Base-by-base conservation (phyloP, 1,140 invertebrate genomes). In the Brachionus asplanchnoidis region DNA sequence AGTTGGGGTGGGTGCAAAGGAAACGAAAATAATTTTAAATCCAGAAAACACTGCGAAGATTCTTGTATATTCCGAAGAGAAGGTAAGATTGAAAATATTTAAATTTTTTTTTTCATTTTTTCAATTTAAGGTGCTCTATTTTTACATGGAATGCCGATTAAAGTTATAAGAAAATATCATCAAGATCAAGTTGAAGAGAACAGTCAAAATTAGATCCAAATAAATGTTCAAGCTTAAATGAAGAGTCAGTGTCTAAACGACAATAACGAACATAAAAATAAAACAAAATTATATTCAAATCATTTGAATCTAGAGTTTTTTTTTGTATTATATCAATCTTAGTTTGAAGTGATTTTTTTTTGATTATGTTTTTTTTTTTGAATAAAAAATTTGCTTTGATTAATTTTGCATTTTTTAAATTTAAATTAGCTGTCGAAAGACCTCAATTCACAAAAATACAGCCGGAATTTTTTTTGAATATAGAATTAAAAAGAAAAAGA, bases 1-100 rank as follows among this genome's bases (percentile, higher is more conserved):
- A 82, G 79, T 26, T 82, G 79, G 79, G 79, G 79, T 68, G 79
- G 79, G n/a, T 82, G 79, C 32, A 60, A 65, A 40, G 79, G 79
- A 40, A 82, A 82, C 36, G 79, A 82, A 23, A 82, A 82, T 26
- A 82, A 82, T 14, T 82, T 82, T 65, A n/a, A 20, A 46, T 17
- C 79, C 8, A 60, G 65, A 32, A 60, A 68, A 65, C 79, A 82
- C 26, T 82, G 79, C n/a, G 79, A 82, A 26, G 79, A 82, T 65
- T 82, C 79, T 8, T 82, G 79, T 44, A 44, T 82, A 44, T 65
- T 65, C 53, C 79, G 65, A 23, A 60, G 26, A 68, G 53, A 60
- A 65, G 68, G 68, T 73, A 73, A 17, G 4, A 40, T 40, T 2
- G 23, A 11, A 68, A 28, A 20, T 17, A 73, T 73, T 20, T 17